Conservation (phyloP, 2,113 vertebrate genomes). For the Engystomops pustulosus region DNA sequence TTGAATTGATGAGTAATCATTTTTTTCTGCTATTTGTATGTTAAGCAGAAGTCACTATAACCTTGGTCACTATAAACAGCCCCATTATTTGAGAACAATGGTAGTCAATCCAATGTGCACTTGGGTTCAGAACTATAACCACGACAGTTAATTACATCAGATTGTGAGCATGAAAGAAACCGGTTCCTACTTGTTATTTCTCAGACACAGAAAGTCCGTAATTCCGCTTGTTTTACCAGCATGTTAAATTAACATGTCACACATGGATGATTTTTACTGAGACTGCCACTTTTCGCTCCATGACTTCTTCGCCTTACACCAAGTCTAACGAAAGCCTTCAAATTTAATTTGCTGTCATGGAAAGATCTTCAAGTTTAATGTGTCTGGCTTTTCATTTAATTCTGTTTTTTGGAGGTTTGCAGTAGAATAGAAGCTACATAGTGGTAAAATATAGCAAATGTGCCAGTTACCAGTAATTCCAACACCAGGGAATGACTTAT, state of each 20-base stretch:
- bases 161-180: not conserved
- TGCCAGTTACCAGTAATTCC: no score
- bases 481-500: not conserved
- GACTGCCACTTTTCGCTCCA: slow-evolving; percentile 45
- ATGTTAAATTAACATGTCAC: slow-evolving; percentile 51
- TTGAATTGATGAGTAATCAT: not conserved
- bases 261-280: slow-evolving; percentile 44
- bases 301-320: slow-evolving; percentile 30
- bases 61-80: not conserved
- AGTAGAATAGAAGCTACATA: not conserved
- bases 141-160: not conserved
- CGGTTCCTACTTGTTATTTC: slow-evolving; percentile 2
- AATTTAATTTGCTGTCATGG: slow-evolving; percentile 42
- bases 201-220: not conserved
- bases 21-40: not conserved
- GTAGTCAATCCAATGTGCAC: not conserved
- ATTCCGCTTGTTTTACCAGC: slow-evolving; percentile 38
- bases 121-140: not conserved
- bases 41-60: not conserved
- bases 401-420: not conserved
- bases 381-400: not conserved
- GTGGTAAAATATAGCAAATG: not conserved
- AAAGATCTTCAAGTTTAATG: slow-evolving; percentile 37
- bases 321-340: slow-evolving; percentile 28
- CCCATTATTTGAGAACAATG: not conserved